phyloP scores from a whole-genome alignment of 1,140 invertebrate species.

The Campoletis sonorensis region DNA sequence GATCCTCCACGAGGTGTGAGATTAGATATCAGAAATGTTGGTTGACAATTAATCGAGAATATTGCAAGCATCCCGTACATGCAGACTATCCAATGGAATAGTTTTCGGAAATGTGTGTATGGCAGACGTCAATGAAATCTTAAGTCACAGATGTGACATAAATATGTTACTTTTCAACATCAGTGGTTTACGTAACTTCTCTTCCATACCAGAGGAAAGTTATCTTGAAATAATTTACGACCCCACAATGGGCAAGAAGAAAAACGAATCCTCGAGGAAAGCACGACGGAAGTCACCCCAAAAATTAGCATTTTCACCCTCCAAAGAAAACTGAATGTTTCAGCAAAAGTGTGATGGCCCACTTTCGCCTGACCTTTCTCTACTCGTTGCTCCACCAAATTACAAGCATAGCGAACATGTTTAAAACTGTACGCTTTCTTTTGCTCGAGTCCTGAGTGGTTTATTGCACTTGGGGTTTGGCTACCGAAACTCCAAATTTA shows the following conservation, averaged over 20 bases:
- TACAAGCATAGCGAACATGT: constrained; percentile 15
- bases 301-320: constrained; percentile 38
- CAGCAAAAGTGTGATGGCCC: constrained; percentile 18
- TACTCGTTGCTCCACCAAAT: constrained; percentile 15
- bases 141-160: constrained; percentile 23
- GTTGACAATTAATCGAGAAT: constrained; percentile 54
- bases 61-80: too few species aligned
- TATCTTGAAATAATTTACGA: constrained; percentile 23
- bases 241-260: not conserved
- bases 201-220: not conserved
- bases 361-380: constrained; percentile 32
- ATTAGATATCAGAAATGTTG: constrained; percentile 59
- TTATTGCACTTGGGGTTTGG: constrained; percentile 43
- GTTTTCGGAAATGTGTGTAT: not conserved
- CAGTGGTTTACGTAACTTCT: constrained; percentile 6
- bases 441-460: constrained; percentile 23
- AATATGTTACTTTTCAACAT: not conserved
- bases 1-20: constrained; percentile 64
- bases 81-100: too few species aligned
- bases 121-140: constrained; percentile 28
- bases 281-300: constrained; percentile 24
- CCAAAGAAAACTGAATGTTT: not conserved
- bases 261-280: constrained; percentile 18
- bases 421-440: constrained; percentile 1
- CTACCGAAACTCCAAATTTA: constrained; percentile 32